A percentile compares a stretch with the other conserved stretches of the same genome.
Conservation (phyloP, 1,140 invertebrate species). For the Olivierus martensii region DNA sequence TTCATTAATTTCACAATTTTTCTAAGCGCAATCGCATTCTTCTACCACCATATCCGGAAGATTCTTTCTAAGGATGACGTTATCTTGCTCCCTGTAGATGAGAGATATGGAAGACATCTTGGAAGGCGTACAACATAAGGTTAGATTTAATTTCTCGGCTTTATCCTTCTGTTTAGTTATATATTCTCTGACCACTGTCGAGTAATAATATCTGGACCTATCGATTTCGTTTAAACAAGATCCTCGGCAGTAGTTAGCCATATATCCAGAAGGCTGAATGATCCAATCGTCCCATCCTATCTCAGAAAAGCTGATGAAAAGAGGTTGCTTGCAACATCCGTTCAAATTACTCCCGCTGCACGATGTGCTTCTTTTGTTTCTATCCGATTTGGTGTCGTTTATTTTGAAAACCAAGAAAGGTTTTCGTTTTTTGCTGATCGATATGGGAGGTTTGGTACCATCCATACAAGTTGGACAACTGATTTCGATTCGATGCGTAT, state of each 20-base stretch:
- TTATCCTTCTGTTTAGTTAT: background rate
- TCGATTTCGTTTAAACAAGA: conserved; percentile 43
- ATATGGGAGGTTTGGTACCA: background rate
- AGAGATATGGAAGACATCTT: background rate
- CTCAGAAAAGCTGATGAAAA: conserved; percentile 75
- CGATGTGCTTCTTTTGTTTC: too few relatives aligned
- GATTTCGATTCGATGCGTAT: background rate
- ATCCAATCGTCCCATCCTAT: conserved; percentile 94
- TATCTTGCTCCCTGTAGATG: background rate
- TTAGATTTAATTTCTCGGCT: background rate
- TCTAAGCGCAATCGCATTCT: background rate
- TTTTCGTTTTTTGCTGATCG: too few relatives aligned
- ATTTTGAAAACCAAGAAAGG: too few relatives aligned
- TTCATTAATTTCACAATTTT: too few relatives aligned
- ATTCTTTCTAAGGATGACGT: background rate
- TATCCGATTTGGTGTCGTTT: too few relatives aligned
- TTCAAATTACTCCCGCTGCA: too few relatives aligned
- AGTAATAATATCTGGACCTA: background rate
- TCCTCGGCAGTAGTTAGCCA: conserved; percentile 81
- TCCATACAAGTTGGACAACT: background rate
- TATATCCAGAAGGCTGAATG: conserved; percentile 66
- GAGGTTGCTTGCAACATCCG: conserved; percentile 70
- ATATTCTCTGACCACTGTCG: background rate
- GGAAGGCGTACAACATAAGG: background rate
- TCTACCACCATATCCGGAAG: background rate